phyloP scores from a whole-genome alignment of 2,797 vertebrate genomes.

The Enteromius anoplus region DNA sequence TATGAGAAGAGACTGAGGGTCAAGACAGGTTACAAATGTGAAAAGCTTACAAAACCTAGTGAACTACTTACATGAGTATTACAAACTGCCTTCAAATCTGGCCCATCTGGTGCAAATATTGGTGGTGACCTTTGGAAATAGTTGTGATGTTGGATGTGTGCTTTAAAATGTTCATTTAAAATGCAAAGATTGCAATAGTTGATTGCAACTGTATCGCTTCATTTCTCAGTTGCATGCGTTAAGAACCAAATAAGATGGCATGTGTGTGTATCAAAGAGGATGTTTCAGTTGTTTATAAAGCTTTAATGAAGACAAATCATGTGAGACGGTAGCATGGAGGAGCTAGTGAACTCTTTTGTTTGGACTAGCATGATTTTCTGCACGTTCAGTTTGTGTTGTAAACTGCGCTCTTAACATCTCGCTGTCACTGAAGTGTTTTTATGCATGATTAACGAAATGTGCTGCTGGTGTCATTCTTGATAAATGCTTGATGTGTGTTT shows the following conservation, averaged over 20 bases:
- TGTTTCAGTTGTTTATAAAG: conserved; percentile 14
- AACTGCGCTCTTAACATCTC: not conserved
- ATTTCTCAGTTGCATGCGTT: not conserved
- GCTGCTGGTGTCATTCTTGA: conserved; percentile 3
- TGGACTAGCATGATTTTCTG: conserved; percentile 4
- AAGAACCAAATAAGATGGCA: not conserved
- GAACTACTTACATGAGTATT: not conserved
- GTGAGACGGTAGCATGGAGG: not conserved
- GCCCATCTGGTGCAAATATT: not conserved
- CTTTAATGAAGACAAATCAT: conserved; percentile 33
- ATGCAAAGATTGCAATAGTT: not conserved
- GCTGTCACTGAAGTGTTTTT: conserved; percentile 1
- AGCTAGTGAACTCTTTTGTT: conserved; percentile 16
- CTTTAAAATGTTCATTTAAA: not conserved
- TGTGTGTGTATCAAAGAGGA: not conserved
- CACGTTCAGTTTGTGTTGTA: conserved; percentile 6
- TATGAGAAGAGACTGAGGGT: conserved; percentile 11
- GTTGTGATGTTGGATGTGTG: not conserved
- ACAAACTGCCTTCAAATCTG: not conserved
- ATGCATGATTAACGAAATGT: not conserved
- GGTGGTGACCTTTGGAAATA: not conserved
- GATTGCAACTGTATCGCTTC: not conserved
- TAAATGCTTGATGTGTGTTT: conserved; percentile 11
- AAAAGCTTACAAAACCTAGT: not conserved
- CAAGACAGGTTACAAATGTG: not conserved